These are phyloP conservation scores for human (Homo sapiens) DNA, from an alignment of 2,113 vertebrate species.

Conservation along the genomic window DNA sequence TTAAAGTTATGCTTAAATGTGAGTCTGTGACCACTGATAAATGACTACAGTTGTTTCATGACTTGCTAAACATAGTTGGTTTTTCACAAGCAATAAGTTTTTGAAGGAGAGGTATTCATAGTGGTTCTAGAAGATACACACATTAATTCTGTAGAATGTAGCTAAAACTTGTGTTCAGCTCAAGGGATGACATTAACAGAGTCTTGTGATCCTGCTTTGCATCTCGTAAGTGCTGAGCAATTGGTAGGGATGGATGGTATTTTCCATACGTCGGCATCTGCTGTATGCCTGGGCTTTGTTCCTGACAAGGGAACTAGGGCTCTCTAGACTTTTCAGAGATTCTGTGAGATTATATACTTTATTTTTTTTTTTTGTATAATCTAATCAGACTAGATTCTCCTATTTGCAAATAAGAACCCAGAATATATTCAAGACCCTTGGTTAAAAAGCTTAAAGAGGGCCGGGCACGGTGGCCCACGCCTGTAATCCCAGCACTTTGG, in stretches of 20 bases:
- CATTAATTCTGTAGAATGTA: not conserved
- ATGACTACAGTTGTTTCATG: slow-evolving; percentile 77
- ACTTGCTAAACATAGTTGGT: slow-evolving; percentile 80
- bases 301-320: not conserved
- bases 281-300: not conserved
- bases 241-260: fast-evolving
- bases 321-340: not conserved
- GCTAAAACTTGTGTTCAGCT: not conserved
- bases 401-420: not conserved
- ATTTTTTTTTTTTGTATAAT: not conserved
- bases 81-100: slow-evolving; percentile 74
- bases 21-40: slow-evolving; percentile 77
- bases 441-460: not conserved
- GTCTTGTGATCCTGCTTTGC: not conserved
- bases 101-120: slow-evolving; percentile 47
- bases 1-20: slow-evolving; percentile 79
- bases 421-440: not conserved
- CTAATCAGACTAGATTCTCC: not conserved
- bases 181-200: not conserved
- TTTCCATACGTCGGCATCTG: not conserved
- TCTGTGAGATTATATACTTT: not conserved
- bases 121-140: slow-evolving; percentile 54
- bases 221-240: not conserved
- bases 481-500: no score
- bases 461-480: no score